phyloP scores from a whole-genome alignment of 2,888 invertebrate genomes.

The Pheosia tremula region DNA sequence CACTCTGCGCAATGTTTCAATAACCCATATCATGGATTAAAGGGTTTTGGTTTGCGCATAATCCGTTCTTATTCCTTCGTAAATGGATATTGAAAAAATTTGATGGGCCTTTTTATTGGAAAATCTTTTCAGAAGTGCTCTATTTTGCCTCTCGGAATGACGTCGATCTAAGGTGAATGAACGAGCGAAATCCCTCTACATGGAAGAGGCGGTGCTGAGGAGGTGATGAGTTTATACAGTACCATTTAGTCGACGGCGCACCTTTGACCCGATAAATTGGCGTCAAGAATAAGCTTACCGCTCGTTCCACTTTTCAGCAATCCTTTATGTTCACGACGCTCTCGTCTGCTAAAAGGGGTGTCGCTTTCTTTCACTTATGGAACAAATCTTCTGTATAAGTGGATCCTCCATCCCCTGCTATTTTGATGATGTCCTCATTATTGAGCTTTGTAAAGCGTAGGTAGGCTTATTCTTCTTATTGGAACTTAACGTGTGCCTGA shows the following conservation, averaged over 20 bases:
- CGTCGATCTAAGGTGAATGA: constrained; percentile 82
- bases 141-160: constrained; percentile 79
- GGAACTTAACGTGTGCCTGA: background rate
- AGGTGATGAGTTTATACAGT: constrained; percentile 81
- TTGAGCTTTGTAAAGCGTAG: background rate
- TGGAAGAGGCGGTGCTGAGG: constrained; percentile 78
- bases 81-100: constrained; percentile 81
- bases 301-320: constrained; percentile 55
- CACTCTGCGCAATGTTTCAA: constrained; percentile 66
- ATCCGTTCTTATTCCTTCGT: constrained; percentile 77
- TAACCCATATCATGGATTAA: constrained; percentile 74
- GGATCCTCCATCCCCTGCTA: constrained; percentile 34
- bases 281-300: constrained; percentile 62
- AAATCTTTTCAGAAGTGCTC: constrained; percentile 76
- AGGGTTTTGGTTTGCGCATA: constrained; percentile 74
- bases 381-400: constrained; percentile 45
- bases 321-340: constrained; percentile 46
- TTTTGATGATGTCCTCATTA: constrained; percentile 19
- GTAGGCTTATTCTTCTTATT: background rate
- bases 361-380: constrained; percentile 41
- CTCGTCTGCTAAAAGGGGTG: constrained; percentile 40
- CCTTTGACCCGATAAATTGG: constrained; percentile 75
- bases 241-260: constrained; percentile 76
- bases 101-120: constrained; percentile 77
- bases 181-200: constrained; percentile 80